Percentiles rank a stretch among this genome's conserved stretches.
These are phyloP conservation scores for Lasius platythorax DNA, from an alignment of 2,888 invertebrate genomes.

Conservation along the genomic window DNA sequence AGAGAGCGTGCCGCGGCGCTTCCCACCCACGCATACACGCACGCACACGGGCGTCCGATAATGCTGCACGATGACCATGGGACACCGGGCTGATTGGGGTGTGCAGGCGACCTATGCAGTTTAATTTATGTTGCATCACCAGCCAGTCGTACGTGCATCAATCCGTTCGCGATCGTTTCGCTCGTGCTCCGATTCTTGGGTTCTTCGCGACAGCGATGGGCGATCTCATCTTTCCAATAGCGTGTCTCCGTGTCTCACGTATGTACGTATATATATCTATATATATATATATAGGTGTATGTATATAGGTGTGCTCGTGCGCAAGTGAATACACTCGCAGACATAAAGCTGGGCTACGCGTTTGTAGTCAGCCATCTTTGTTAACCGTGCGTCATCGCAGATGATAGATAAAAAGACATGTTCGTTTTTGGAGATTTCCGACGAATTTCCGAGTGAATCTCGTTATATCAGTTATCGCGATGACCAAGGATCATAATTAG, in stretches of 20 bases:
- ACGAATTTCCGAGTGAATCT: constrained; percentile 11
- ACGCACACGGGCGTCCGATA: constrained; percentile 74
- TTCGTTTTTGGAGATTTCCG: not conserved
- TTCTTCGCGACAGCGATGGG: constrained; percentile 21
- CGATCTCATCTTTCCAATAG: constrained; percentile 36
- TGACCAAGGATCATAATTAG: constrained; percentile 4
- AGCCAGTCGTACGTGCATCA: constrained; percentile 80
- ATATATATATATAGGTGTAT: constrained; percentile 40
- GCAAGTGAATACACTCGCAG: constrained; percentile 33
- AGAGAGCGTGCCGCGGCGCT: constrained; percentile 64
- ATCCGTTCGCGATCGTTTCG: constrained; percentile 56
- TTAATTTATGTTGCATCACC: constrained; percentile 83
- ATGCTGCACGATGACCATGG: constrained; percentile 82
- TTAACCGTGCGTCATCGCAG: constrained; percentile 57
- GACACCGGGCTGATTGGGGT: constrained; percentile 82
- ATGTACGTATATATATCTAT: constrained; percentile 1
- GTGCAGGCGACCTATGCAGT: constrained; percentile 81
- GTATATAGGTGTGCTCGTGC: constrained; percentile 13
- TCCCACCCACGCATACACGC: constrained; percentile 70
- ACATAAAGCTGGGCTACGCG: constrained; percentile 51
- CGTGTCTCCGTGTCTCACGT: constrained; percentile 11
- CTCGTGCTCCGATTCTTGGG: constrained; percentile 24
- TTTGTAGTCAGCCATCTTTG: constrained; percentile 74
- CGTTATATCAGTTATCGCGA: not conserved
- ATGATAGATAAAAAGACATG: not conserved